Evolutionary conservation across 2,113 vertebrate species (phyloP).

Genomic region (Leiothrix lutea): DNA sequence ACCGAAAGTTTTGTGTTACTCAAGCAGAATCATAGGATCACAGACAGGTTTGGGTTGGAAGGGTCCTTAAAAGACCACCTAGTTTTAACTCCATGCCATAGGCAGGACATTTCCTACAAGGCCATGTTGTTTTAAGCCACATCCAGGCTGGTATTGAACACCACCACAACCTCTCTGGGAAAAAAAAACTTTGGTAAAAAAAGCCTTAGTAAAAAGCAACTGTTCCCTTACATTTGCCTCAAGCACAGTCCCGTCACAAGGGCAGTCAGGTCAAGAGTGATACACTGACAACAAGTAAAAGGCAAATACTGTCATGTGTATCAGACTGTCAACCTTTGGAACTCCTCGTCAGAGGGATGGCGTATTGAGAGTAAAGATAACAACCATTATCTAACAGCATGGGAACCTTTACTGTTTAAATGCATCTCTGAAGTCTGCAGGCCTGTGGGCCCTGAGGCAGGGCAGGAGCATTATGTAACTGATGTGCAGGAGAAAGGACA

Average conservation of each 20-base stretch:
- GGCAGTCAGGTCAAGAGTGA: background rate
- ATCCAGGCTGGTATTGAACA: background rate
- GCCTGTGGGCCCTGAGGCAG: background rate
- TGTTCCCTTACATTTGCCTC: background rate
- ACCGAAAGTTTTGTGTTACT: background rate
- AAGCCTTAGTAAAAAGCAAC: background rate
- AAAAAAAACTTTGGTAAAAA: background rate
- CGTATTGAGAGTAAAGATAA: background rate
- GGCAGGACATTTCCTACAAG: background rate
- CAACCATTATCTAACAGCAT: background rate
- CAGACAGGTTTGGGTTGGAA: background rate
- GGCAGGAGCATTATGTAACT: background rate
- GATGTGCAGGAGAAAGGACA: background rate
- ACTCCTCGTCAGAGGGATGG: background rate
- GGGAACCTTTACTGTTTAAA: background rate
- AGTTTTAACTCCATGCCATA: background rate
- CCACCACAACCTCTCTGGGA: background rate
- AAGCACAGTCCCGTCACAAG: background rate
- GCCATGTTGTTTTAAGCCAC: background rate
- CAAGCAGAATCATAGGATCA: background rate
- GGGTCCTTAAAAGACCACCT: background rate
- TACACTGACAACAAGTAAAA: background rate
- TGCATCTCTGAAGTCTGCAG: background rate
- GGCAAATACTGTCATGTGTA: background rate
- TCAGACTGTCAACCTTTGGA: constrained; percentile 43